Conservation (phyloP, 2,797 vertebrate genomes). For the Discoglossus pictus region DNA sequence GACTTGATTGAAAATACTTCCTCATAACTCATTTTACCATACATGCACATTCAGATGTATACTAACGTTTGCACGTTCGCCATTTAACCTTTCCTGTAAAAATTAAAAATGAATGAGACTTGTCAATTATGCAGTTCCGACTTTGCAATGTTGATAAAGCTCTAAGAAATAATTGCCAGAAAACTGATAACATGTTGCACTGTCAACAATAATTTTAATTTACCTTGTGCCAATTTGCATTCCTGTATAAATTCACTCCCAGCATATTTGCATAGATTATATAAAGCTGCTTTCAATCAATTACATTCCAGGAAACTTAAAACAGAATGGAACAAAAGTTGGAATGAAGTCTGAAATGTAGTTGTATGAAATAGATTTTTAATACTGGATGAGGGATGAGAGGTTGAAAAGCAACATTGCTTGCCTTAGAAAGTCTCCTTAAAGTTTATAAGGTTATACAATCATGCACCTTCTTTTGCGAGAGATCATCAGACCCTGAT, state of each 20-base stretch:
- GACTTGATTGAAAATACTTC: constrained; percentile 47
- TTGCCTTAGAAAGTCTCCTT: too few species aligned
- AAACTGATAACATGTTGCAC: constrained; percentile 21
- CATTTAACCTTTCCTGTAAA: constrained; percentile 4
- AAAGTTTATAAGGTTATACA: too few species aligned
- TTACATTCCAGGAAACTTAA: too few species aligned
- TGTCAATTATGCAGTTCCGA: constrained; percentile 21
- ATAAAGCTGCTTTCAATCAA: not conserved
- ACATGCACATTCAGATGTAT: not conserved
- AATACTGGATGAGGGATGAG: too few species aligned
- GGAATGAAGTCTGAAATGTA: too few species aligned
- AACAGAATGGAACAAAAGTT: too few species aligned
- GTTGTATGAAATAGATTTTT: too few species aligned
- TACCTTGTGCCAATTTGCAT: constrained; percentile 6
- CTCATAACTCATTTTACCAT: constrained; percentile 29
- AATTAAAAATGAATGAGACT: constrained; percentile 7
- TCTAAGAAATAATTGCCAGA: constrained; percentile 17
- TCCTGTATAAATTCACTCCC: not conserved
- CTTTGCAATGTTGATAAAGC: constrained; percentile 9
- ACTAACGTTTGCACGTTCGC: not conserved
- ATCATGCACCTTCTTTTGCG: too few species aligned
- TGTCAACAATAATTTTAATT: constrained; percentile 26
- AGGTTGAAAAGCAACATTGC: too few species aligned
- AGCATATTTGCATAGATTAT: constrained; percentile 5
- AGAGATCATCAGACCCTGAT: too few species aligned